phyloP scores from a whole-genome alignment of 2,113 vertebrate species.

The Verasper variegatus region DNA sequence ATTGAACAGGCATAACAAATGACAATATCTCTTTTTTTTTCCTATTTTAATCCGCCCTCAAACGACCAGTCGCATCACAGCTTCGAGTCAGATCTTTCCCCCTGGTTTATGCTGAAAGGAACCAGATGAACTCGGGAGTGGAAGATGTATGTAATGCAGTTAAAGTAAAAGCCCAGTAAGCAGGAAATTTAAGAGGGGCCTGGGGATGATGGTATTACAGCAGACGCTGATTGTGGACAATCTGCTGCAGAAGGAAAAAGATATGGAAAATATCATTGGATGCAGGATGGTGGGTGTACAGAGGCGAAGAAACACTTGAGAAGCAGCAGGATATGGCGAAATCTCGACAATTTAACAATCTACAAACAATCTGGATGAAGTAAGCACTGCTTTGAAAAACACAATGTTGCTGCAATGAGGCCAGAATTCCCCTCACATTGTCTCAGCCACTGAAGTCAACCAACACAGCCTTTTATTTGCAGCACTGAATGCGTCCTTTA shows the following conservation, averaged over 20 bases:
- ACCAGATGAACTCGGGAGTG: constrained; percentile 70
- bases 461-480: constrained; percentile 29
- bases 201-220: constrained; percentile 75
- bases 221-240: constrained; percentile 72
- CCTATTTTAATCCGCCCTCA: constrained; percentile 52
- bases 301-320: constrained; percentile 21
- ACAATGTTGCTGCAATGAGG: constrained; percentile 14
- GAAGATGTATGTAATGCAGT: constrained; percentile 78
- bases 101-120: constrained; percentile 71
- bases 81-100: constrained; percentile 52
- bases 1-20: constrained; percentile 60
- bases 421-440: constrained; percentile 66
- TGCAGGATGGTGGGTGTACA: constrained; percentile 39
- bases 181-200: constrained; percentile 78
- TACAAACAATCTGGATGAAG: constrained; percentile 6
- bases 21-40: constrained; percentile 19
- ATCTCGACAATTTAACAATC: constrained; percentile 16
- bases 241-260: constrained; percentile 71
- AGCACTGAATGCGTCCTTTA: neutral
- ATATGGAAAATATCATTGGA: constrained; percentile 74
- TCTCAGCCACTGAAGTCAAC: constrained; percentile 37
- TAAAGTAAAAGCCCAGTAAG: constrained; percentile 80
- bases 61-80: constrained; percentile 41
- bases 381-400: constrained; percentile 20
- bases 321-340: neutral